phyloP scores from a whole-genome alignment of 2,797 vertebrate species.

The Brotula barbata region DNA sequence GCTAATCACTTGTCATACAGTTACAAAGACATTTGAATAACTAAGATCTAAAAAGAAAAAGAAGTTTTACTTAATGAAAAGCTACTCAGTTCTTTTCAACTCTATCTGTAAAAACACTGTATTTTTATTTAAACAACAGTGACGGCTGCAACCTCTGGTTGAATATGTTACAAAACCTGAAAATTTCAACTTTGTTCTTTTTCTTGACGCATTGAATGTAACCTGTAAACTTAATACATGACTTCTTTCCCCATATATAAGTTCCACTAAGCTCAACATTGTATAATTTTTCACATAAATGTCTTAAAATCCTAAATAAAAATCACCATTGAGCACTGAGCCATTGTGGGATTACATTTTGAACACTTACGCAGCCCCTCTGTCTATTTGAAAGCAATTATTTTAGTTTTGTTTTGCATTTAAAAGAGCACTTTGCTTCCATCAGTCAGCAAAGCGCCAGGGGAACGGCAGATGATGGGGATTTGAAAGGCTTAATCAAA shows the following conservation, averaged over 20 bases:
- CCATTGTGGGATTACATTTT: background rate
- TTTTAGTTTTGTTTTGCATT: conserved; percentile 10
- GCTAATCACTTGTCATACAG: background rate
- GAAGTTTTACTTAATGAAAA: conserved; percentile 12
- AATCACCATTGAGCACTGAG: background rate
- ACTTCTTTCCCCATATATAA: conserved; percentile 4
- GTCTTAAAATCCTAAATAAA: conserved; percentile 14
- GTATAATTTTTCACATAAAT: background rate
- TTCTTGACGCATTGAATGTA: too few species aligned
- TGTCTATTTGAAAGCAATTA: conserved; percentile 2
- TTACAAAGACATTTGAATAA: conserved; percentile 20
- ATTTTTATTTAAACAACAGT: background rate
- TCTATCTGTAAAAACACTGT: background rate
- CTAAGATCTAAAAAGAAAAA: conserved; percentile 12
- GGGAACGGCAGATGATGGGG: background rate
- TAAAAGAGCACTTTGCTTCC: conserved; percentile 22
- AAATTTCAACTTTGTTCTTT: too few species aligned
- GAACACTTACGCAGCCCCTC: conserved; percentile 2
- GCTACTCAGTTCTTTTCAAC: conserved; percentile 1
- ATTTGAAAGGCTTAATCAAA: conserved; percentile 21
- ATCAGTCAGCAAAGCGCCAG: conserved; percentile 21
- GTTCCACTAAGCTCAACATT: background rate
- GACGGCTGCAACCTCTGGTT: conserved; percentile 3
- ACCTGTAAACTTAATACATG: background rate
- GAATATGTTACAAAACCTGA: background rate